Conservation (phyloP, 2,113 vertebrate species). For the Polypterus senegalus region DNA sequence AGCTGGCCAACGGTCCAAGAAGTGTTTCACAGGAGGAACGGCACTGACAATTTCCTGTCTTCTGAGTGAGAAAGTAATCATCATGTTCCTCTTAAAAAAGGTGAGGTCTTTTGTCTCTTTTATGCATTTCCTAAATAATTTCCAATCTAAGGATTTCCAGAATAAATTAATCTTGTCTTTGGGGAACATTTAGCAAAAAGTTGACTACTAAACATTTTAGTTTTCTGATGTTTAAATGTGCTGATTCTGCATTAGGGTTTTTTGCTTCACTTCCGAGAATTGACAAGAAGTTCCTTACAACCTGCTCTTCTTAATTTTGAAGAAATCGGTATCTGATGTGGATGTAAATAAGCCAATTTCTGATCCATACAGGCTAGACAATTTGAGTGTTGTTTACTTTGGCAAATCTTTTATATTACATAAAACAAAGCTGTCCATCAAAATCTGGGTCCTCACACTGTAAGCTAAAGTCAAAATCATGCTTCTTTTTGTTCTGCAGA, state of each 20-base stretch:
- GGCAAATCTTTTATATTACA: background rate
- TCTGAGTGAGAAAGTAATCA: no score
- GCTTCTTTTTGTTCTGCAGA: no score
- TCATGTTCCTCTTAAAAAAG: no score
- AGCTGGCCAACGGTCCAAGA: no score
- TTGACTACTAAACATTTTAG: conserved; percentile 17
- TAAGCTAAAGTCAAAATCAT: background rate
- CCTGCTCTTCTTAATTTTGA: conserved; percentile 17
- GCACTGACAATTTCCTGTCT: no score
- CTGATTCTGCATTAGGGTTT: conserved; percentile 8
- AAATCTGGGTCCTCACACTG: background rate
- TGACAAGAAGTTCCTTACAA: conserved; percentile 13
- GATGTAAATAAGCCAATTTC: background rate
- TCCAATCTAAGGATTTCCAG: no score
- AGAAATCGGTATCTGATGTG: background rate
- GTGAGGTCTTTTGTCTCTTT: no score
- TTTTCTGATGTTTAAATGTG: conserved; percentile 16
- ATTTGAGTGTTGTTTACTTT: background rate
- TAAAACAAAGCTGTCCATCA: background rate
- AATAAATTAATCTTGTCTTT: no score
- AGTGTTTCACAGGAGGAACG: no score
- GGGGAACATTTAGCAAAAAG: conserved; percentile 4
- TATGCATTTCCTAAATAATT: no score
- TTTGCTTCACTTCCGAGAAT: conserved; percentile 6
- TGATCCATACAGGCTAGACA: background rate